Percentiles rank a stretch among this genome's conserved stretches.
phyloP scores from a whole-genome alignment of 2,888 invertebrate genomes.

The Formica aserva region DNA sequence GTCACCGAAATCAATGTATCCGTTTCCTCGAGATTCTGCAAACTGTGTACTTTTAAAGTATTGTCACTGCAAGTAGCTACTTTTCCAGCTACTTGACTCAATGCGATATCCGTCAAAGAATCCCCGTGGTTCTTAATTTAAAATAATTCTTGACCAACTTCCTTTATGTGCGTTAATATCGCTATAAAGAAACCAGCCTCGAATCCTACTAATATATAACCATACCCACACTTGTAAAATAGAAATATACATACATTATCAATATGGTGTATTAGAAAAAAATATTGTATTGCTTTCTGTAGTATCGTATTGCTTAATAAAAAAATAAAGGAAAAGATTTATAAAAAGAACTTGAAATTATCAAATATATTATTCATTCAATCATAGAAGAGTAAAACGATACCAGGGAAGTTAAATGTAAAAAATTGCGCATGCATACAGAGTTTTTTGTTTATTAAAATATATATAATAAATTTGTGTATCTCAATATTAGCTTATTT shows the following conservation, averaged over 20 bases:
- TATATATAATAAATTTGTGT: too few relatives aligned
- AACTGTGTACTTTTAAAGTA: conserved; percentile 94
- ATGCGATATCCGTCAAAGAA: conserved; percentile 91
- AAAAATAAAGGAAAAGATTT: too few relatives aligned
- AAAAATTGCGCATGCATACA: too few relatives aligned
- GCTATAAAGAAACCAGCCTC: conserved; percentile 97
- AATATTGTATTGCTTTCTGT: neutral
- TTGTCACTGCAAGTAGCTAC: conserved; percentile 98
- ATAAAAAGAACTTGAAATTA: too few relatives aligned
- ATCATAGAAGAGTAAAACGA: too few relatives aligned
- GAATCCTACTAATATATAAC: conserved; percentile 98
- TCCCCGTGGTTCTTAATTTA: conserved; percentile 96
- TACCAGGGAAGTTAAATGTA: too few relatives aligned
- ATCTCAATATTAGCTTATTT: too few relatives aligned
- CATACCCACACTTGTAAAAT: conserved; percentile 92
- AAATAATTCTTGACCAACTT: conserved; percentile 98
- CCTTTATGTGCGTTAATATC: conserved; percentile 97
- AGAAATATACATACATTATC: conserved; percentile 2
- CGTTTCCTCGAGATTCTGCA: conserved; percentile 93
- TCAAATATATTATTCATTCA: too few relatives aligned
- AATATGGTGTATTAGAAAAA: neutral
- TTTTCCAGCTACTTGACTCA: conserved; percentile 90
- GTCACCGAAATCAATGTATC: conserved; percentile 91
- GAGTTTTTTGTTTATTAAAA: too few relatives aligned
- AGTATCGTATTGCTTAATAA: too few relatives aligned